A percentile compares a stretch with the other conserved stretches of the same genome.
Evolutionary conservation across 2,797 vertebrate species (phyloP).

Genomic region (Tauraco hartlaubi): DNA sequence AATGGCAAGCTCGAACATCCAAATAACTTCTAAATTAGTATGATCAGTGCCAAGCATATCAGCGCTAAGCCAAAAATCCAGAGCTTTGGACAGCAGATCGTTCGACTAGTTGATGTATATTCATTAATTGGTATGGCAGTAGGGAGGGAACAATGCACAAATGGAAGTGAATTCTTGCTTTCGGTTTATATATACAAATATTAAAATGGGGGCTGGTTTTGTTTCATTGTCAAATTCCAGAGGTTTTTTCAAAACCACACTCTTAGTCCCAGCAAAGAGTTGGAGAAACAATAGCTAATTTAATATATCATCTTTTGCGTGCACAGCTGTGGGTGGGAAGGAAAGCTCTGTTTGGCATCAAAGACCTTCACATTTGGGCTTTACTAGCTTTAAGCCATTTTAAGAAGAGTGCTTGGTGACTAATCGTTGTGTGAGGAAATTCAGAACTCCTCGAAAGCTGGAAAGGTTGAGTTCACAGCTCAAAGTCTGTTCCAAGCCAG

Average conservation of each 20-base stretch:
- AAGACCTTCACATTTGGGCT: not conserved
- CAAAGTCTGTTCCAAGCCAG: not conserved
- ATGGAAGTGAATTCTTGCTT: conserved; percentile 32
- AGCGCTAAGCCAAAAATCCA: conserved; percentile 24
- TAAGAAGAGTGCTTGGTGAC: conserved; percentile 17
- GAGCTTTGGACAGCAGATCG: conserved; percentile 19
- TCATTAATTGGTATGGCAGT: conserved; percentile 43
- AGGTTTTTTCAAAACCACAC: not conserved
- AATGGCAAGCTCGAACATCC: conserved; percentile 24
- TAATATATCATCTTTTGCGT: conserved; percentile 24
- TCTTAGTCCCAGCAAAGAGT: not conserved
- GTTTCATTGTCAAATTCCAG: conserved; percentile 5
- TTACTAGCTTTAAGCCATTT: conserved; percentile 31
- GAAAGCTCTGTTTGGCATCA: conserved; percentile 1
- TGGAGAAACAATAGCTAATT: conserved; percentile 42
- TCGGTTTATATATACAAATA: conserved; percentile 19
- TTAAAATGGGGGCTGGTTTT: conserved; percentile 5
- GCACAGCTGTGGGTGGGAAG: conserved; percentile 20
- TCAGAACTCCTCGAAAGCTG: conserved; percentile 61
- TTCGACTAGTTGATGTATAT: conserved; percentile 41
- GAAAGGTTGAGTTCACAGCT: conserved; percentile 48
- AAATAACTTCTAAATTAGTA: conserved; percentile 48
- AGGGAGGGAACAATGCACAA: conserved; percentile 25
- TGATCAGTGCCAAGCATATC: not conserved
- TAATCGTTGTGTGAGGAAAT: conserved; percentile 14